Conservation (phyloP, 2,113 vertebrate species). For the Indri indri region DNA sequence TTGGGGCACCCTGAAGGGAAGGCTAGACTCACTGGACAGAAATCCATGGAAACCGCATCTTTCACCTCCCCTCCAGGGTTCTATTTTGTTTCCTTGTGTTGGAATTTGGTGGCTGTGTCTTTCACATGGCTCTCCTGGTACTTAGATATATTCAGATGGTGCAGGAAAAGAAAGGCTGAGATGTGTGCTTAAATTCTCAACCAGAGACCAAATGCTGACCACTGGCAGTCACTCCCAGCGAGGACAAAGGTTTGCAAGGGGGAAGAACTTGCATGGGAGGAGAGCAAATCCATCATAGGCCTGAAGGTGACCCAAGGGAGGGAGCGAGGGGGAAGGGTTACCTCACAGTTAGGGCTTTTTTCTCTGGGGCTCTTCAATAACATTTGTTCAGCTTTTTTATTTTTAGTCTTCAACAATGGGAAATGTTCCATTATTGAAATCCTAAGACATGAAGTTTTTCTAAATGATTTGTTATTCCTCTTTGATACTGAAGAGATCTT, state of each 20-base stretch:
- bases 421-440: not conserved
- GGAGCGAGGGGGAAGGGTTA: not conserved
- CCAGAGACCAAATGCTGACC: not conserved
- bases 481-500: not conserved
- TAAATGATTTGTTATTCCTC: not conserved
- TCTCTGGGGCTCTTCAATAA: not conserved
- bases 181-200: slow-evolving; percentile 25
- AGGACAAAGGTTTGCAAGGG: not conserved
- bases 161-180: not conserved
- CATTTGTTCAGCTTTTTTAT: not conserved
- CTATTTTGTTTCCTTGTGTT: not conserved
- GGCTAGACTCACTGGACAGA: not conserved
- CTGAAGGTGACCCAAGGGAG: not conserved
- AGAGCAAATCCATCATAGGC: not conserved
- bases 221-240: not conserved
- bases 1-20: not conserved
- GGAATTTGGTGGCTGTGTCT: slow-evolving; percentile 12
- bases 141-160: not conserved
- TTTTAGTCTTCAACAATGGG: not conserved
- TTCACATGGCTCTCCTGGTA: not conserved
- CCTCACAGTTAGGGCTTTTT: not conserved
- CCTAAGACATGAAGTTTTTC: not conserved
- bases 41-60: not conserved
- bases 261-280: not conserved
- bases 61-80: not conserved